These are phyloP conservation scores for Karalla daura DNA, from an alignment of 2,797 vertebrate species.

Conservation along the genomic window DNA sequence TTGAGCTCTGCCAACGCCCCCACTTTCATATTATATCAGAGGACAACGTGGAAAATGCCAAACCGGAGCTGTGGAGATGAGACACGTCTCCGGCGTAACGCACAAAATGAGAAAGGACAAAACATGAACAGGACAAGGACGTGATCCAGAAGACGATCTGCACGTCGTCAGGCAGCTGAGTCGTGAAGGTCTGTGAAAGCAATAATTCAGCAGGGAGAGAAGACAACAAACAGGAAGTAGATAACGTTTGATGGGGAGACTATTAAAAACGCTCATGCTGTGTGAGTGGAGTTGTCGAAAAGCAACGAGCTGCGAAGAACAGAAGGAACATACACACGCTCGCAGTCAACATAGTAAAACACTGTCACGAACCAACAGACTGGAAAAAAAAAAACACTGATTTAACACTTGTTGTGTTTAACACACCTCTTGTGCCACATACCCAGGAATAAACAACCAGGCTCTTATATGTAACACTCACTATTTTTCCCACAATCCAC, in stretches of 20 bases:
- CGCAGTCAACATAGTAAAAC: not conserved
- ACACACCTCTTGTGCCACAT: too few relatives aligned
- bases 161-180: conserved; percentile 35
- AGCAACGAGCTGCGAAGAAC: conserved; percentile 23
- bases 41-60: conserved; percentile 19
- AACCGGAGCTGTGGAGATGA: conserved; percentile 12
- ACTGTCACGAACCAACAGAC: too few relatives aligned
- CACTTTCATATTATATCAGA: conserved; percentile 33
- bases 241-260: conserved; percentile 42
- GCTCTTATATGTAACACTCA: not conserved
- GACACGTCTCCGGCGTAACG: conserved; percentile 7
- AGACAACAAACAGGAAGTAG: conserved; percentile 13
- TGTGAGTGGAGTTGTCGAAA: conserved; percentile 27
- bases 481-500: too few relatives aligned
- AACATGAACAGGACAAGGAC: not conserved
- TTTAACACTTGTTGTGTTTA: too few relatives aligned
- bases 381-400: too few relatives aligned
- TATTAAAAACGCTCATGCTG: conserved; percentile 62
- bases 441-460: conserved; percentile 19
- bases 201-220: conserved; percentile 4
- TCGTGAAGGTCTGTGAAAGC: not conserved
- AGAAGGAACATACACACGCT: conserved; percentile 5
- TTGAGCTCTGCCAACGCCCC: conserved; percentile 5
- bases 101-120: conserved; percentile 4
- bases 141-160: not conserved